Percentiles rank a stretch among this genome's conserved stretches.
phyloP scores from a whole-genome alignment of 2,113 vertebrate genomes.

The Brachionichthys hirsutus region DNA sequence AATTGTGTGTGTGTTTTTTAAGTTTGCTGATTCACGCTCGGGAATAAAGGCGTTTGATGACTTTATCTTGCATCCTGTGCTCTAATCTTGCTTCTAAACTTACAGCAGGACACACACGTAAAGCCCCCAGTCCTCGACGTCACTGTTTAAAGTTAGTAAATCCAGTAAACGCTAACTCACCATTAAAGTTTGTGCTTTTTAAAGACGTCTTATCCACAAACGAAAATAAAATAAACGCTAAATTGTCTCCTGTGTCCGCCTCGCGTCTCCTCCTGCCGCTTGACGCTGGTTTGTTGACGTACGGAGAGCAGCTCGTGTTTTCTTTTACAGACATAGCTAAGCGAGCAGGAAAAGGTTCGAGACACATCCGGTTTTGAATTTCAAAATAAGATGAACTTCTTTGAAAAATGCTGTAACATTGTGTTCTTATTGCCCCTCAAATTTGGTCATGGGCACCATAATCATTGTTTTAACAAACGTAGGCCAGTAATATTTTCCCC shows the following conservation, averaged over 20 bases:
- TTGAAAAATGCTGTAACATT: too few species aligned
- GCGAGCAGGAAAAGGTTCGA: not conserved
- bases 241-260: not conserved
- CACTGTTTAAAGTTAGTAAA: not conserved
- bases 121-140: too few species aligned
- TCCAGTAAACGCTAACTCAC: slow-evolving; percentile 21
- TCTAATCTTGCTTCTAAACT: too few species aligned
- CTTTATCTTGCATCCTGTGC: too few species aligned
- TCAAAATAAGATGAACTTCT: slow-evolving; percentile 45
- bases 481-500: too few species aligned
- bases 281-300: slow-evolving; percentile 37
- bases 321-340: not conserved
- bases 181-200: slow-evolving; percentile 16
- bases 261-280: not conserved
- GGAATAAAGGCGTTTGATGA: too few species aligned
- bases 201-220: slow-evolving; percentile 18
- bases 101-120: too few species aligned
- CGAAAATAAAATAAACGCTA: slow-evolving; percentile 4
- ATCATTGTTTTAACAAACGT: too few species aligned
- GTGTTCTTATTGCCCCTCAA: too few species aligned
- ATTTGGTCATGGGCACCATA: too few species aligned
- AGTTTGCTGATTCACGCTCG: slow-evolving; percentile 13
- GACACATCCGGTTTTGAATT: slow-evolving; percentile 20
- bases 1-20: not conserved
- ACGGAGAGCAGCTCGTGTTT: slow-evolving; percentile 10